Evolutionary conservation across 2,113 vertebrate genomes (phyloP), one percentile per base, ranked within the genome.

Genomic region (Dicaeum eximium): DNA sequence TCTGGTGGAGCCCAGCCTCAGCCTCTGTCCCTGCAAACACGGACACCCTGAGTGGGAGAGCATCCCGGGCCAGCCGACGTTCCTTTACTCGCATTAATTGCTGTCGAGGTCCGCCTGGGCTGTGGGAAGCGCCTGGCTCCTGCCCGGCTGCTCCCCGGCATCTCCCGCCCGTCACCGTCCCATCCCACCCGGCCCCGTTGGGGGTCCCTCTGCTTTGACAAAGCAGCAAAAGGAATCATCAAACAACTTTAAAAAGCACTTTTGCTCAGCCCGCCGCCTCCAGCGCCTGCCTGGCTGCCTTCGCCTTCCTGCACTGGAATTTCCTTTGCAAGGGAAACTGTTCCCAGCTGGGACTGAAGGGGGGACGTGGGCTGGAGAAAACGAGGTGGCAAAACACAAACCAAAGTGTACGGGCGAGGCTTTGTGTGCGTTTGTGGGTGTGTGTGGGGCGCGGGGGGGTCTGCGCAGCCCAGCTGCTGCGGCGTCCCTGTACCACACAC

Each of bases 161-260:
- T 20, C 50, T 53, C 60, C 45, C 23, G 25, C n/a, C 35, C 12
- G 0, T 18, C n/a, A 7, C 28, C 1, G 1, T 20, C 77, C 92
- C 31, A 0, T 37, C 83, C 38, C 56, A 15, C 12, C 54, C 20
- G 3, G 15, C 20, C 4, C 0, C 17, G 0, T 0, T 2, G 33
- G 53, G 48, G 28, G 1, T 87, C 33, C 53, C 23, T 33, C 28
- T 47, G 15, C 51, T 90, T 28, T 71, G 45, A 42, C 57, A 44
- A 42, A 48, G 35, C 81, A 60, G 71, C 9, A 17, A 58, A 82
- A 86, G 40, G 10, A 67, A 84, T 45, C 31, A 8, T 9, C 54
- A 8, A 78, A 77, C 14, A 90, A 96, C 93, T 97, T 97, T 65
- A 10, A 45, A 47, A 57, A 74, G 47, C 90, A 86, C 79, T 95